Evolutionary conservation across 2,888 invertebrate species (phyloP).

Genomic region (Erpobdella octoculata): DNA sequence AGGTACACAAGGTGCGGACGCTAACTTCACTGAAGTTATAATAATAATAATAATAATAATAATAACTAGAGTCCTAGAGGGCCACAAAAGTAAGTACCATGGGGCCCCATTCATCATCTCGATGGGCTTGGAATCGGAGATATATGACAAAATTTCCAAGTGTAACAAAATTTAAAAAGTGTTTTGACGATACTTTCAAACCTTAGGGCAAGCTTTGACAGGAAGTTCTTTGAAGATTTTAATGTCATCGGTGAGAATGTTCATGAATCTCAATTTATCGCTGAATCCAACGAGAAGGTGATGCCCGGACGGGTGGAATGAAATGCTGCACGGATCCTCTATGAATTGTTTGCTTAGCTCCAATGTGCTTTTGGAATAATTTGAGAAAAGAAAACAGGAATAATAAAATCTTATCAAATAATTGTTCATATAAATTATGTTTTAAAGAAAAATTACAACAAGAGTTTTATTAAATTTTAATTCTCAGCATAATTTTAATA

Average conservation of each 20-base stretch:
- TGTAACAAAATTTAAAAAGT: background rate
- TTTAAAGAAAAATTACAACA: background rate
- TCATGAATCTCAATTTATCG: constrained; percentile 79
- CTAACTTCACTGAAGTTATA: too few relatives aligned
- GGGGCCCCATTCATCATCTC: too few relatives aligned
- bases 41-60: too few relatives aligned
- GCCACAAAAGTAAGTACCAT: too few relatives aligned
- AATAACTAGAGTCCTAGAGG: too few relatives aligned
- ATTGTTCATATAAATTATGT: background rate
- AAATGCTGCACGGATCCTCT: constrained; percentile 71
- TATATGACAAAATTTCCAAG: too few relatives aligned
- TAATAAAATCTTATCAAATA: background rate
- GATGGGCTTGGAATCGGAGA: too few relatives aligned
- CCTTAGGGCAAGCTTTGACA: constrained; percentile 64
- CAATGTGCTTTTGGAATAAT: constrained; percentile 53
- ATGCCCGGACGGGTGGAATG: constrained; percentile 70
- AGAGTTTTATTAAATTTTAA: background rate
- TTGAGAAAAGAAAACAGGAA: constrained; percentile 17
- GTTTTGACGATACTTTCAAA: background rate
- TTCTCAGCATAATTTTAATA: background rate
- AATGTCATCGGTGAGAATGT: constrained; percentile 78
- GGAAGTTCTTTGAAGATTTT: constrained; percentile 64
- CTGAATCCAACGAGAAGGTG: constrained; percentile 81
- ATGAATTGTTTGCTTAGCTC: constrained; percentile 69
- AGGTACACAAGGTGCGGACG: too few relatives aligned